Base-by-base conservation (phyloP, 2,888 invertebrate genomes). In the Zootermopsis nevadensis region DNA sequence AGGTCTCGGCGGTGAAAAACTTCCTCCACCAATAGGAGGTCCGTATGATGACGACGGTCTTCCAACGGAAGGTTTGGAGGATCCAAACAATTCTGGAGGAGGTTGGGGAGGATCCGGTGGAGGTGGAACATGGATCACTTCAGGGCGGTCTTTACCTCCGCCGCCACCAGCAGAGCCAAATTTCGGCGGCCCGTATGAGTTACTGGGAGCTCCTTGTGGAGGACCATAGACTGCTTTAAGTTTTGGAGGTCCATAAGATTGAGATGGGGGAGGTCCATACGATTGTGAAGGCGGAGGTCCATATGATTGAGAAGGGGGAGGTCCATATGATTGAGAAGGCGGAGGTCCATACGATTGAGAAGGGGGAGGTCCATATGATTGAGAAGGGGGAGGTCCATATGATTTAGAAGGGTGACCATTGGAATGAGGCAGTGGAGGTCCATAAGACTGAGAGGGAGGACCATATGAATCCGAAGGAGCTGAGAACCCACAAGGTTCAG, bases 401-500 rank as follows among this genome's bases (percentile, higher is more conserved):
- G 33, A 33, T 69, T 60, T n/a, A 3, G 79, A 24, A 6, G 79
- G 79, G 4, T 60, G 66, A 15, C 66, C 66, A n/a, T 60, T 33
- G 7, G 60, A 79, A 12, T 55, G 33, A 24, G 79, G 66, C 22
- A 66, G 35, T 12, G 79, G 79, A 66, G 60, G 60, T 2, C 66
- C 35, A 42, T 76, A 48, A 27, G 76, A 76, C 0, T 33, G n/a
- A 2, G 79, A 79, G 2, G 60, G 81, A 12, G 84, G 82, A 19
- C 83, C 84, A 53, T 76, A 84, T 10, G 74, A 22, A 6, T 87
- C 86, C 0, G 92, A 92, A 0, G 92, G 92, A 0, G 93, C 93
- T 0, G 91, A 91, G 85, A 91, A 76, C 3, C 80, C 83, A 31
- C 31, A 30, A 10, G n/a, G 30, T 12, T 69, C 53, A 0, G 74